Evolutionary conservation across 2,888 invertebrate species (phyloP), one percentile per base, ranked within the genome.

Genomic region (Hoplodrina ambigua): DNA sequence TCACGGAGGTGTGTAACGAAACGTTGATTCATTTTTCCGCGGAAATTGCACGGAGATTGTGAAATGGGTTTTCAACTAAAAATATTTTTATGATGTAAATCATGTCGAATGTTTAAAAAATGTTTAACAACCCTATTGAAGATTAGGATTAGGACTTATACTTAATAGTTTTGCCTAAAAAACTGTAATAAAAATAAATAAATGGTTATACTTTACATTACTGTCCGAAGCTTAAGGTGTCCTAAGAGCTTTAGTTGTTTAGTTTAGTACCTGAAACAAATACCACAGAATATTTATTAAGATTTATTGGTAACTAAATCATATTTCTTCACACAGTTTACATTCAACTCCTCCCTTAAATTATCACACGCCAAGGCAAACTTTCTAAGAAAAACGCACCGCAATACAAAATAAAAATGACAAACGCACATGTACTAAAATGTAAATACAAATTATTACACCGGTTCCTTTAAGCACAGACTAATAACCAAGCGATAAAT

Each of bases 401-500:
- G 72, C 68, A 69, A 85, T 85, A 87, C 82, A 85, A 85, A 78
- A 86, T 87, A 85, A 87, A 87, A 83, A 87, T 81, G 79, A 82
- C 66, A 81, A 83, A 89, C 83, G 86, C 80, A 83, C 87, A 85
- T 87, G 82, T 17, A 46, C 46, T 46, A 46, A 46, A 46, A 46
- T 46, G 17, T 83, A 80, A 79, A 72, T 62, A 79, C 79, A 82
- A 82, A 81, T 83, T 82, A 86, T 85, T 81, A 81, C 79, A 80
- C 72, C 61, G 82, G 80, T 87, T 87, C 83, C 72, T 88, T 88
- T 88, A 82, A 85, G 81, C 83, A 70, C 85, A 83, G 85, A 87
- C 89, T 90, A 91, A 92, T 91, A 90, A 87, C 85, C 85, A 73
- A 86, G 85, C 86, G 89, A 93, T 94, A 93, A 93, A 93, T 93